Evolutionary conservation across 1,140 invertebrate genomes (phyloP).

Genomic region (Aphelenchoides avenae): DNA sequence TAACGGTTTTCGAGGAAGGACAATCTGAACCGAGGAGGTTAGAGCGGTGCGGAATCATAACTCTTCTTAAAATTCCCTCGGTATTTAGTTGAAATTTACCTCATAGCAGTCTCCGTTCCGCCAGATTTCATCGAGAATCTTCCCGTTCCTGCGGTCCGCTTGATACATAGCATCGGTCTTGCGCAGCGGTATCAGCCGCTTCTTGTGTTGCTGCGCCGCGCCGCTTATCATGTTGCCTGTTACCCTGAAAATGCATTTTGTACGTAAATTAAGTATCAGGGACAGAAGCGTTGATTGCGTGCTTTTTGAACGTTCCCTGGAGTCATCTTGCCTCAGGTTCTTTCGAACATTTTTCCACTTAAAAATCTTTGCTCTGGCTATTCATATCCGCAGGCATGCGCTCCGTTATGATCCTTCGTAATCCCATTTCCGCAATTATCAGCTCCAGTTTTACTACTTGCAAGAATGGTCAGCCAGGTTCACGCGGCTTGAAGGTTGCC

Average conservation of each 20-base stretch:
- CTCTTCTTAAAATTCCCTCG: neutral
- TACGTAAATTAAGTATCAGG: neutral
- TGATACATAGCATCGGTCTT: slow-evolving; percentile 55
- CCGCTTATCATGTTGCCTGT: slow-evolving; percentile 56
- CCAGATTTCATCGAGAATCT: slow-evolving; percentile 53
- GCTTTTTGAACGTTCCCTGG: no score
- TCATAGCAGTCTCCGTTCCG: slow-evolving; percentile 22
- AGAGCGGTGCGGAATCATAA: neutral
- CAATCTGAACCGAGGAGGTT: slow-evolving; percentile 38
- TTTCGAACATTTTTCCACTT: no score
- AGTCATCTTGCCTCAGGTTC: no score
- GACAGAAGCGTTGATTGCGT: no score
- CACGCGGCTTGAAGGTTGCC: no score
- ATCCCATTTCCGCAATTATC: no score
- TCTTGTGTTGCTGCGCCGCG: slow-evolving; percentile 55
- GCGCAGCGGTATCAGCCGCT: slow-evolving; percentile 49
- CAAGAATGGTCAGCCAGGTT: no score
- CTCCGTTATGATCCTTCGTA: no score
- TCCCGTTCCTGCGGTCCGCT: slow-evolving; percentile 55
- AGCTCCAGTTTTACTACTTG: no score
- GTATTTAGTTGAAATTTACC: slow-evolving; percentile 31
- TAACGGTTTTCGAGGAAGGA: slow-evolving; percentile 26
- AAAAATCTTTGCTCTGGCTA: no score
- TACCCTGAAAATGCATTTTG: slow-evolving; percentile 9
- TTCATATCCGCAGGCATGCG: no score